Percentiles rank a stretch among this genome's conserved stretches.
Evolutionary conservation across 2,113 vertebrate species (phyloP).

Genomic region (Etheostoma cragini): DNA sequence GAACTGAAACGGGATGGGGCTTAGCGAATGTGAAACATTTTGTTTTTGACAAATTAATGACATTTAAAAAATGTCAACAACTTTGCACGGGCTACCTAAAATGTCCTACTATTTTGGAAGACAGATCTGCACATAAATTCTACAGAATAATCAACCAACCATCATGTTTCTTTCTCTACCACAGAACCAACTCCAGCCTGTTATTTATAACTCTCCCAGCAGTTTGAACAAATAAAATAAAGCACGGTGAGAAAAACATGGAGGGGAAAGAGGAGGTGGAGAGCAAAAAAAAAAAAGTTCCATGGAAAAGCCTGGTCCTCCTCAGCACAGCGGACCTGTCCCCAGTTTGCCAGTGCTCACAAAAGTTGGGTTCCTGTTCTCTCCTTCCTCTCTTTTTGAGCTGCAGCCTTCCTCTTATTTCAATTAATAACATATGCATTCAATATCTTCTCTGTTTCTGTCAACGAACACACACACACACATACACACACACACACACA

Average conservation of each 20-base stretch:
- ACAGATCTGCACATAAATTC: background rate
- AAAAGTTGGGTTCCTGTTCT: conserved; percentile 42
- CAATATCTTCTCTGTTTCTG: conserved; percentile 8
- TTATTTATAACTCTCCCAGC: conserved; percentile 46
- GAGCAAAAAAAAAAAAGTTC: conserved; percentile 45
- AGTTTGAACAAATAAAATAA: conserved; percentile 33
- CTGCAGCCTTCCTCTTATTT: conserved; percentile 26
- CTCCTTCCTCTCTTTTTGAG: conserved; percentile 31
- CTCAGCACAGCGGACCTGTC: conserved; percentile 56
- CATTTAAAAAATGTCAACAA: too few species aligned
- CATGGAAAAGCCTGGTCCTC: conserved; percentile 73
- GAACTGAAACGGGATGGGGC: too few species aligned
- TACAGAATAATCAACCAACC: background rate
- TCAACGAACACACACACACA: background rate
- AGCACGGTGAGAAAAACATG: conserved; percentile 21
- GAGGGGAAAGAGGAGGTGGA: conserved; percentile 25
- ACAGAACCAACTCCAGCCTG: background rate
- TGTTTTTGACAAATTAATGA: too few species aligned
- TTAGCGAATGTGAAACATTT: too few species aligned
- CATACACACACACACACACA: conserved; percentile 6
- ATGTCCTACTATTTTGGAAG: background rate
- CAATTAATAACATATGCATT: conserved; percentile 38
- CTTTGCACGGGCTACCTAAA: too few species aligned
- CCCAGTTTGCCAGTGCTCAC: conserved; percentile 60
- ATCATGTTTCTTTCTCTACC: background rate